A percentile compares a stretch with the other conserved stretches of the same genome.
Conservation (phyloP, 2,888 invertebrate genomes). For the Lithophane socia region DNA sequence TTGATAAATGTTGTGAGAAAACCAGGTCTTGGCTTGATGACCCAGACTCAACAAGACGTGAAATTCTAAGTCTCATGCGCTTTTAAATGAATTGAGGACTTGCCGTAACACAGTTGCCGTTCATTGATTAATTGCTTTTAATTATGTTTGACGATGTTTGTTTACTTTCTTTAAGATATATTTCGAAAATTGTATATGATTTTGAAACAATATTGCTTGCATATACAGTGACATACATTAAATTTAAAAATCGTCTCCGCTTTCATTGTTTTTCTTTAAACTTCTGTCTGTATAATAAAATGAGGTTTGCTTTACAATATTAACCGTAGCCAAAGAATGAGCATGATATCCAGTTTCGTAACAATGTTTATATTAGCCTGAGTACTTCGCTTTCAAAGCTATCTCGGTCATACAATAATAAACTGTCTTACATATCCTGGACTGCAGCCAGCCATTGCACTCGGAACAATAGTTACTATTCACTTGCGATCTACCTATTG, state of each 20-base stretch:
- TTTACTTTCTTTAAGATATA: not conserved
- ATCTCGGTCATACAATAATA: slow-evolving; percentile 64
- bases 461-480: slow-evolving; percentile 55
- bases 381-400: slow-evolving; percentile 58
- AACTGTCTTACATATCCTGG: slow-evolving; percentile 55
- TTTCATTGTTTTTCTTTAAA: slow-evolving; percentile 22
- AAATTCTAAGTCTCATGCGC: slow-evolving; percentile 15
- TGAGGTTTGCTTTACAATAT: slow-evolving; percentile 9
- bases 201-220: not conserved
- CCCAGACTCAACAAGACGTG: slow-evolving; percentile 39
- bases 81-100: slow-evolving; percentile 14
- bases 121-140: slow-evolving; percentile 9
- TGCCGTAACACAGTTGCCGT: not conserved
- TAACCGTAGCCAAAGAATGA: slow-evolving; percentile 45
- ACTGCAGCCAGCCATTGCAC: slow-evolving; percentile 58
- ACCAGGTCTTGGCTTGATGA: slow-evolving; percentile 39
- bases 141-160: not conserved
- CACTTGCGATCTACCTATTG: slow-evolving; percentile 46
- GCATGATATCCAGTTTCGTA: slow-evolving; percentile 57
- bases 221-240: not conserved
- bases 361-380: slow-evolving; percentile 57
- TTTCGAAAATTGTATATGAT: not conserved
- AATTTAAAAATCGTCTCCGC: not conserved
- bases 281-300: slow-evolving; percentile 4
- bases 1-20: slow-evolving; percentile 46